Evolutionary conservation across 1,140 invertebrate genomes (phyloP), one percentile per base, ranked within the genome.

Genomic region (Babylonia areolata): DNA sequence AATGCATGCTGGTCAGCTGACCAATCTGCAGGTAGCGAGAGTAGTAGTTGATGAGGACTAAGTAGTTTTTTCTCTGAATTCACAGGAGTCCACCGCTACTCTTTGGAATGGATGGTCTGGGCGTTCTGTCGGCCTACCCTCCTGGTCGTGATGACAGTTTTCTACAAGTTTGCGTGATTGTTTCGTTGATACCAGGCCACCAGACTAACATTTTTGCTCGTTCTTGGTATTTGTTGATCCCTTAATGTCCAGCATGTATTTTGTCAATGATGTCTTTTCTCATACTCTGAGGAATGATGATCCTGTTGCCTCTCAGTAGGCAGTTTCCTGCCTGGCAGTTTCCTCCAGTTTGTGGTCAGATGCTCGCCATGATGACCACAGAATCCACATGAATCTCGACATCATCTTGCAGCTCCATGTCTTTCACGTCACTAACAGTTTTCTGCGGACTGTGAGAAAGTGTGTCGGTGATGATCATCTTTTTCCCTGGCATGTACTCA

Each of bases 41-140:
- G 40, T 83, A 87, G 79, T 86, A 91, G 73, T 91, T 85, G 23
- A 89, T 83, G 1, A 77, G 73, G 46, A 89, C 42, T 33, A 90
- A 54, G 78, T 89, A 89, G 51, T 86, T 39, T 33, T 71, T 15
- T 46, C 77, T 39, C 83, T 83, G 46, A 86, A 51, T 12, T 80
- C 58, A 77, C 84, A 84, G 15, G 85, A 1, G 71, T 88, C 88
- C 0, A 28, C 77, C 11, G 31, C 77, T 12, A 79, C 40, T 42
- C 42, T 79, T 39, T 79, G 42, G n/a, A 42, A 79, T 40, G 77
- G 77, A 5, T 6, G 23, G 5, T 79, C 77, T 23, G 77, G 80
- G 17, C 1, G 35, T 15, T 11, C 9, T 79, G 77, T 31, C 20
- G 31, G 71, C 33, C 33, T 12, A 0, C 23, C 35, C 33, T 73